Conservation (phyloP, 1,140 invertebrate species). For the Teleopsis dalmanni region DNA sequence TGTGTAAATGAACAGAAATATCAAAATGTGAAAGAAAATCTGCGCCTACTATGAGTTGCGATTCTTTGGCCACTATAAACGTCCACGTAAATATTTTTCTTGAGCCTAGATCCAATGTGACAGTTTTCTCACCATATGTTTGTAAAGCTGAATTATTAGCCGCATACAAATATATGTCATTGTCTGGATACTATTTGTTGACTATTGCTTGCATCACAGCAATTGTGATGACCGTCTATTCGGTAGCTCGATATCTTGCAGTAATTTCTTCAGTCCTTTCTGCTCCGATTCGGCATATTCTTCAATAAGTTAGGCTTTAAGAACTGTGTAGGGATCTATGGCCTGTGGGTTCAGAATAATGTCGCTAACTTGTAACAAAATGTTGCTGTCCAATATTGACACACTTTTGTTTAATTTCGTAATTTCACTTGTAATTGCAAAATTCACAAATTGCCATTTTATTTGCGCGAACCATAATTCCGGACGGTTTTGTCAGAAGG, state of each 20-base stretch:
- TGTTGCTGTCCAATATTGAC: neutral
- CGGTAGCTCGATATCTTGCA: conserved; percentile 21
- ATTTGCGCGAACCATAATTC: conserved; percentile 20
- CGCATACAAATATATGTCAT: too few relatives aligned
- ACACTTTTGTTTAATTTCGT: neutral
- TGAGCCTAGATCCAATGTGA: conserved; percentile 27
- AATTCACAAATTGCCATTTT: conserved; percentile 6
- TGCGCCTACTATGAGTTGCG: conserved; percentile 38
- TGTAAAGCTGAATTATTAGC: too few relatives aligned
- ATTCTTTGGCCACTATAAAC: conserved; percentile 43
- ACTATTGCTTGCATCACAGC: neutral
- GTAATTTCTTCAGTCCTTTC: conserved; percentile 16
- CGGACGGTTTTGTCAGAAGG: conserved; percentile 13
- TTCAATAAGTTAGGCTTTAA: neutral
- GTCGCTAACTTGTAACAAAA: conserved; percentile 4
- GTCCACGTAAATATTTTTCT: conserved; percentile 25
- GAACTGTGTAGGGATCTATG: conserved; percentile 7
- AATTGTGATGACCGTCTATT: conserved; percentile 20
- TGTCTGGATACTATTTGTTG: conserved; percentile 17
- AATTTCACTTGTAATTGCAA: neutral
- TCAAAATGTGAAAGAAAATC: conserved; percentile 35
- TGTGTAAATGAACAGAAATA: conserved; percentile 31
- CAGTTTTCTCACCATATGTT: conserved; percentile 32
- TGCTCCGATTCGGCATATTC: conserved; percentile 14
- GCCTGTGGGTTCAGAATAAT: conserved; percentile 10